A percentile compares a stretch with the other conserved stretches of the same genome.
Evolutionary conservation across 2,888 invertebrate species (phyloP).

Genomic region (Chalcosyrphus nemorum): DNA sequence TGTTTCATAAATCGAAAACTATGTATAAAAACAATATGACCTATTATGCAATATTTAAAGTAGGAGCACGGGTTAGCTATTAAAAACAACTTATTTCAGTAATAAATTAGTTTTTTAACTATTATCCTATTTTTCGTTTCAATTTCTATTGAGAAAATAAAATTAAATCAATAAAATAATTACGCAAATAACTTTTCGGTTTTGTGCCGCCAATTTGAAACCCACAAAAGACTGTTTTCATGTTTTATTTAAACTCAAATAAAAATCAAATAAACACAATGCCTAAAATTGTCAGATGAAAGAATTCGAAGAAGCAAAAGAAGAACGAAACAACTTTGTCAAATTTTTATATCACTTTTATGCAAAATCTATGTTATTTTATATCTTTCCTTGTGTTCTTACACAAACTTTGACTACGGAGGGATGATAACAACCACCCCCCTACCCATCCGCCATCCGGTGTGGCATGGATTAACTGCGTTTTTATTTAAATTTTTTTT

Average conservation of each 20-base stretch:
- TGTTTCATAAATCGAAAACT: background rate
- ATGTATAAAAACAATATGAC: background rate
- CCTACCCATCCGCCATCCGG: background rate
- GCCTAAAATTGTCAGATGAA: conserved; percentile 9
- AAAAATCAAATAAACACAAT: conserved; percentile 61
- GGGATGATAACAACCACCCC: conserved; percentile 37
- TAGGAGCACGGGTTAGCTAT: background rate
- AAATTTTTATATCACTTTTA: conserved; percentile 67
- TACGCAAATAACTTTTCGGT: conserved; percentile 36
- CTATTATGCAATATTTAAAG: background rate
- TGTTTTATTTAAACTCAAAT: conserved; percentile 46
- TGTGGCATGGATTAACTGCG: conserved; percentile 53
- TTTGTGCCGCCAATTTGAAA: conserved; percentile 27
- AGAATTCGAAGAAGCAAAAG: conserved; percentile 1
- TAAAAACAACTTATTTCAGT: background rate
- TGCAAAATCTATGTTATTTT: conserved; percentile 62
- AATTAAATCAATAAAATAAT: conserved; percentile 52
- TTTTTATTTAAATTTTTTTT: conserved; percentile 69
- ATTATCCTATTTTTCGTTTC: background rate
- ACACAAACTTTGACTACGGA: conserved; percentile 10
- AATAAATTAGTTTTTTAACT: background rate
- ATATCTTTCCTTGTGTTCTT: conserved; percentile 27
- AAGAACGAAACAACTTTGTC: conserved; percentile 49
- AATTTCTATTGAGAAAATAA: conserved; percentile 10
- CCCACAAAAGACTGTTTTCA: conserved; percentile 16